Conservation (phyloP, 35 echinoderm and acorn worm species). For the Ptychodera flava region DNA sequence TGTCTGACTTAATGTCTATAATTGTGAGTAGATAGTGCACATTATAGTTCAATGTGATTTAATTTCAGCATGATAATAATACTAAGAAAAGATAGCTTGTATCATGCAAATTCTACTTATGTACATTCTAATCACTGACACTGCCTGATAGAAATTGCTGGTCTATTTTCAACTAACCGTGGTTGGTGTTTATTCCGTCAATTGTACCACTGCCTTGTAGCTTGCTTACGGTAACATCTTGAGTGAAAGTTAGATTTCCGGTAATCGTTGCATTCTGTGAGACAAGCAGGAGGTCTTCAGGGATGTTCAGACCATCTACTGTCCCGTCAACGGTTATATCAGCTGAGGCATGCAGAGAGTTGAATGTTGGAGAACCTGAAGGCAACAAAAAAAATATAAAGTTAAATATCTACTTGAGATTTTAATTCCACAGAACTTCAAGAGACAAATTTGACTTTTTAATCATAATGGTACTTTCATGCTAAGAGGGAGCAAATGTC, state of each 20-base stretch:
- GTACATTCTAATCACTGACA: no score
- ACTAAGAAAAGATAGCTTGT: no score
- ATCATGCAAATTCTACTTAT: no score
- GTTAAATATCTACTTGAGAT: no score
- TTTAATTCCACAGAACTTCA: no score
- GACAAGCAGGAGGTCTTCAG: conserved; percentile 24
- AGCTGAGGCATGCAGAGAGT: background rate
- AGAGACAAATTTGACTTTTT: no score
- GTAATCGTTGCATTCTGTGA: background rate
- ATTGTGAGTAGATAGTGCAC: no score
- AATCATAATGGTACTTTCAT: no score
- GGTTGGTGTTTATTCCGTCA: background rate
- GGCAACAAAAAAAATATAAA: background rate
- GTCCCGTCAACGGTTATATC: conserved; percentile 22
- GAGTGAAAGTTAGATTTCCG: conserved; percentile 24
- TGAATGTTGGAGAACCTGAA: background rate
- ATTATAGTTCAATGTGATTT: no score
- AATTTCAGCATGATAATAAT: no score
- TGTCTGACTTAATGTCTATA: no score
- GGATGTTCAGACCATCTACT: conserved; percentile 25
- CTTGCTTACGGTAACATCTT: background rate
- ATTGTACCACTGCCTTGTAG: background rate
- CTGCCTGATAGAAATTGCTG: background rate
- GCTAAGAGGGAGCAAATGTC: no score
- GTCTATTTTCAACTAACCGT: background rate